Percentiles rank a stretch among this genome's conserved stretches.
Evolutionary conservation across 2,888 invertebrate species (phyloP).

Genomic region (Rhagonycha lutea): DNA sequence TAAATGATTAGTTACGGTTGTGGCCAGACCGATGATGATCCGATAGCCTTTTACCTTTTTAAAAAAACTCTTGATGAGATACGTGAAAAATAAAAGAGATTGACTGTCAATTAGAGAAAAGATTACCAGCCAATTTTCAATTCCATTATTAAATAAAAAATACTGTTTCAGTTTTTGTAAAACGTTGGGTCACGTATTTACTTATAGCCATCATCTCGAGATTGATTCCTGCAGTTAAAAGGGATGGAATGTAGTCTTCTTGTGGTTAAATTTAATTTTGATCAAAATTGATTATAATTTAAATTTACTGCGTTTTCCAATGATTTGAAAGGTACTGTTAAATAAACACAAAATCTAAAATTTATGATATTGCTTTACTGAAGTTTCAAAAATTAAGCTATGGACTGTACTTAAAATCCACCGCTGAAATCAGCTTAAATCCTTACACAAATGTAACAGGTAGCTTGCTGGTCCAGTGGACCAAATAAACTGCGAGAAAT

Average conservation of each 20-base stretch:
- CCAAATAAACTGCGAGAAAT: background rate
- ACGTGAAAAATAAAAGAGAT: conserved; percentile 20
- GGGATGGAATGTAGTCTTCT: too few species aligned
- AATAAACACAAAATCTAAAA: background rate
- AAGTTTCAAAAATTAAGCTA: background rate
- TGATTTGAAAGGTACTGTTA: too few species aligned
- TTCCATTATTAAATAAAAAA: background rate
- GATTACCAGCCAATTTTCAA: background rate
- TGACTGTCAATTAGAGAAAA: background rate
- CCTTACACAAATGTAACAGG: background rate
- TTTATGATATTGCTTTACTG: background rate
- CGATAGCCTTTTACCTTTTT: conserved; percentile 24
- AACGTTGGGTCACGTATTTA: background rate
- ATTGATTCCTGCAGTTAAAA: background rate
- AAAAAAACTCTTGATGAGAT: conserved; percentile 23
- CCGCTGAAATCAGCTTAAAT: background rate
- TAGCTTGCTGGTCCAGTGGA: background rate
- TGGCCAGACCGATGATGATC: conserved; percentile 31
- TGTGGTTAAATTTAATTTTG: too few species aligned
- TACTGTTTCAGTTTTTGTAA: background rate
- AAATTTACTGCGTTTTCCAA: too few species aligned
- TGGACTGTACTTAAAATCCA: background rate
- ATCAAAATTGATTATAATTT: too few species aligned
- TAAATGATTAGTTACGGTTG: conserved; percentile 51
- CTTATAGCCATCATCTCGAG: background rate